Evolutionary conservation across 1,140 invertebrate species (phyloP), one percentile per base, ranked within the genome.

Genomic region (Charaxes varanes): DNA sequence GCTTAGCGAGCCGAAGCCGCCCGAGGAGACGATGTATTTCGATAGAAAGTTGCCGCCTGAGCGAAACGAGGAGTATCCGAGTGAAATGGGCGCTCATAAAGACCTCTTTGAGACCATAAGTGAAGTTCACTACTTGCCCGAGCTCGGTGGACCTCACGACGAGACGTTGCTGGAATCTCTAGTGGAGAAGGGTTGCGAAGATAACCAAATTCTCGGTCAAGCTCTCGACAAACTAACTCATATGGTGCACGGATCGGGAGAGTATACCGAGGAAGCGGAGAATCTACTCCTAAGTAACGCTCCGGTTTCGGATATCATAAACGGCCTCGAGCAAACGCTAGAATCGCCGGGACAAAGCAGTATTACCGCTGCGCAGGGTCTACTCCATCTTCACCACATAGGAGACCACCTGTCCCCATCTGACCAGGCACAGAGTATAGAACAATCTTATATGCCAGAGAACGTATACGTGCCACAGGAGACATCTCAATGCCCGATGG

Each of bases 261-360:
- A 88, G 62, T 87, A 90, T 43, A 79, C 74, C 16, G 86, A 87
- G 30, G 87, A 89, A 11, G 87, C 89, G 47, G 86, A 89, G 43
- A 86, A 88, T 47, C 86, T 87, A 62, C 49, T 88, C 22, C 50
- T 85, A 32, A 65, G 66, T 22, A 53, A 54, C 30, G 84, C 81
- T 23, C 86, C 86, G 0, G 87, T 88, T 27, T 79, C 85, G 7
- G 87, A 89, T 49, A 88, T 88, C 24, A 86, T 88, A 10, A 82
- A 85, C 26, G 52, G 87, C 22, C 62, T 89, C 21, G 87, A 87
- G 45, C 86, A 86, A 43, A 87, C 87, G 2, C 66, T 85, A 2
- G 84, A 81, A 28, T 84, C 82, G 2, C 84, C 82, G 1, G 77
- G 76, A 10, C 70, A 57, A 12, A 84, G 67, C 46, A 81, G 71